phyloP scores from a whole-genome alignment of 2,113 vertebrate genomes.

The Ochotona princeps region DNA sequence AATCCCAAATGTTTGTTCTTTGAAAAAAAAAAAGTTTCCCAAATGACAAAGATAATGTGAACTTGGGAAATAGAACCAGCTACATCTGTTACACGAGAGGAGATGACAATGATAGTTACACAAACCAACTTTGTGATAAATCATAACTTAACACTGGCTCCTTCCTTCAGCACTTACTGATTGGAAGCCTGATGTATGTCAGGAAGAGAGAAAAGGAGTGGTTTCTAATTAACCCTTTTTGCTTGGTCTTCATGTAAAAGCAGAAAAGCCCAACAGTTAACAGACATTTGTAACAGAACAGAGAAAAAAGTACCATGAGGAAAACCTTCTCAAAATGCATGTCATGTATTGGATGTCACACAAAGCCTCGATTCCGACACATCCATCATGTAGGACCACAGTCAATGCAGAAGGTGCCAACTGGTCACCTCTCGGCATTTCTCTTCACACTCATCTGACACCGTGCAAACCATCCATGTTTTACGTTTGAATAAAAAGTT shows the following conservation, averaged over 20 bases:
- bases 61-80: conserved; percentile 1
- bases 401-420: no score
- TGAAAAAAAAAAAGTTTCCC: not conserved
- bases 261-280: not conserved
- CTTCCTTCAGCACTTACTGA: conserved; percentile 6
- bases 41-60: not conserved
- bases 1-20: not conserved
- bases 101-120: not conserved
- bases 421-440: not conserved
- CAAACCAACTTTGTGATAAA: conserved; percentile 10
- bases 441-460: not conserved
- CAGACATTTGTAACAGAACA: not conserved
- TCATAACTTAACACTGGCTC: not conserved
- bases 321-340: conserved; percentile 8
- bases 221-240: not conserved
- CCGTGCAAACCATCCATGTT: not conserved
- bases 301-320: not conserved
- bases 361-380: not conserved
- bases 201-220: conserved; percentile 18
- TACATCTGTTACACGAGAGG: not conserved
- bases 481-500: conserved; percentile 6
- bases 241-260: not conserved
- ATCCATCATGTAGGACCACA: no score
- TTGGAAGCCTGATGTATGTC: not conserved
- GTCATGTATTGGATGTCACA: not conserved